Evolutionary conservation across 2,888 invertebrate species (phyloP).

Genomic region (Koerneria pararmatus): DNA sequence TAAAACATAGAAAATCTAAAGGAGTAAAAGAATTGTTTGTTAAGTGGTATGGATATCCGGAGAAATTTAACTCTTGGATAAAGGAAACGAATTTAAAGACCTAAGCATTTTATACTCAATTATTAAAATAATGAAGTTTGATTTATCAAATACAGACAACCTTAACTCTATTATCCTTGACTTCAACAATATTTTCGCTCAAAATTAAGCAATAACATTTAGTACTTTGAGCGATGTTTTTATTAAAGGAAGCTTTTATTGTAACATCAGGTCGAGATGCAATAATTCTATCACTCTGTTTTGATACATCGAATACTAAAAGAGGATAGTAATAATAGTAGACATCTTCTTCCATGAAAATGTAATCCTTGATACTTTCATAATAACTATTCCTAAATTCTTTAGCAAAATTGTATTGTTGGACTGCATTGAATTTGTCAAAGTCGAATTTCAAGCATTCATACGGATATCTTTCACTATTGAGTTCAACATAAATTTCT

Average conservation of each 20-base stretch:
- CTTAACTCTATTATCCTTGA: constrained; percentile 33
- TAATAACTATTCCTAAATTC: constrained; percentile 41
- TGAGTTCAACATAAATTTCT: constrained; percentile 42
- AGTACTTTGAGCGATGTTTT: constrained; percentile 33
- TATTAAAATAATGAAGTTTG: constrained; percentile 13
- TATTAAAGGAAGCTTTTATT: constrained; percentile 36
- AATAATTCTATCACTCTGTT: constrained; percentile 43
- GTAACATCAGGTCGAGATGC: constrained; percentile 39
- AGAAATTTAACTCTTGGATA: constrained; percentile 27
- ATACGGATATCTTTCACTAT: constrained; percentile 41
- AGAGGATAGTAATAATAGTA: constrained; percentile 39
- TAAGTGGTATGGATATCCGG: constrained; percentile 35
- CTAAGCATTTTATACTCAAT: constrained; percentile 22
- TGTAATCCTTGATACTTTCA: constrained; percentile 33
- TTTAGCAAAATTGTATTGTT: constrained; percentile 45
- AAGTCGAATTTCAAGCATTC: constrained; percentile 44
- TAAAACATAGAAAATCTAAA: constrained; percentile 16
- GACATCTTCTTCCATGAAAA: constrained; percentile 40
- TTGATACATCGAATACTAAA: constrained; percentile 38
- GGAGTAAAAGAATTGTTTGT: constrained; percentile 27
- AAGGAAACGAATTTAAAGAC: neutral
- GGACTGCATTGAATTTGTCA: constrained; percentile 39
- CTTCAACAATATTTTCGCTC: constrained; percentile 33
- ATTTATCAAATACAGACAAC: constrained; percentile 23
- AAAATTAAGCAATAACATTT: constrained; percentile 36